Conservation (phyloP, 2,888 invertebrate genomes). For the Aproaerema taeniolella region DNA sequence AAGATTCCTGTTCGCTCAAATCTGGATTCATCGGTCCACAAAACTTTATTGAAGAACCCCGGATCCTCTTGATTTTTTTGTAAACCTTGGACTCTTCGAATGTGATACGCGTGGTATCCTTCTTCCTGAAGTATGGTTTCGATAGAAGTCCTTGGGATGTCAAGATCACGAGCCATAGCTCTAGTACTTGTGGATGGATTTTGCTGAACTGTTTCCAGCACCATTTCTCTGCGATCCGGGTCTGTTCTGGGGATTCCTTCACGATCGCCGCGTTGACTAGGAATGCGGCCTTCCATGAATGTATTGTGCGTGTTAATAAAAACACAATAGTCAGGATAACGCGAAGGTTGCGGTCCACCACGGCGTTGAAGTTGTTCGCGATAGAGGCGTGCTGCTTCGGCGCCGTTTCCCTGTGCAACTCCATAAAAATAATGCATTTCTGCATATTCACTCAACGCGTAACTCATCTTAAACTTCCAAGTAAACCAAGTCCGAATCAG, state of each 20-base stretch:
- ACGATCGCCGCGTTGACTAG: conserved; percentile 1
- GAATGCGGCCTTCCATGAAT: conserved; percentile 8
- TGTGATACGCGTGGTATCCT: conserved; percentile 18
- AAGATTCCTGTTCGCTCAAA: conserved; percentile 22
- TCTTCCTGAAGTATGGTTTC: conserved; percentile 5
- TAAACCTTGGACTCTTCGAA: conserved; percentile 18
- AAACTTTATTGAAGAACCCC: too few relatives aligned
- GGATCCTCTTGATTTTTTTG: too few relatives aligned
- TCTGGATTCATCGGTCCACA: too few relatives aligned
- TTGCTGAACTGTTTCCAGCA: conserved; percentile 10
- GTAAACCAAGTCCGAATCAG: neutral
- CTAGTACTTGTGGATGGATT: conserved; percentile 10
- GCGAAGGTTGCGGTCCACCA: conserved; percentile 9
- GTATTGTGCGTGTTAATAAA: conserved; percentile 9
- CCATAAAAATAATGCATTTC: conserved; percentile 12
- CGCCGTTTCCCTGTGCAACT: conserved; percentile 12
- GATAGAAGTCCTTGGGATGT: conserved; percentile 8
- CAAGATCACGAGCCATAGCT: conserved; percentile 4
- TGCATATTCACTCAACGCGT: conserved; percentile 3
- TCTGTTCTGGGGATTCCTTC: conserved; percentile 8
- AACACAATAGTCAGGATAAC: conserved; percentile 11
- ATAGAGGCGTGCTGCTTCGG: conserved; percentile 10
- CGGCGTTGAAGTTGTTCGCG: conserved; percentile 11
- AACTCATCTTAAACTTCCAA: conserved; percentile 1
- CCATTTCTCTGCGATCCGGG: conserved; percentile 12